Evolutionary conservation across 2,113 vertebrate genomes (phyloP).

Genomic region (Nyctibius bracteatus): DNA sequence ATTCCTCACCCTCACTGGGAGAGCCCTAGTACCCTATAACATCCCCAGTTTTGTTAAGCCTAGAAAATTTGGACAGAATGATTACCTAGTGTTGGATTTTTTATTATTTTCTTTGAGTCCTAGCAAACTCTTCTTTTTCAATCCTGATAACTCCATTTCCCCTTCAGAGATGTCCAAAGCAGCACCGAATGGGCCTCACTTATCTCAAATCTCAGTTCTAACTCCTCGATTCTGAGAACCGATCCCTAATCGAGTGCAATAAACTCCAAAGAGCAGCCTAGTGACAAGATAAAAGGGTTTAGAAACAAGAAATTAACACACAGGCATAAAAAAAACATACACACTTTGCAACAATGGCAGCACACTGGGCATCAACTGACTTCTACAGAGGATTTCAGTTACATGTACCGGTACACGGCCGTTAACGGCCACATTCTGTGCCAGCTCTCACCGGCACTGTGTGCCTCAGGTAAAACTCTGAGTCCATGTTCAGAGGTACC

Average conservation of each 20-base stretch:
- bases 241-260: constrained; percentile 67
- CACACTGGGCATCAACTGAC: neutral
- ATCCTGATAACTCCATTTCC: constrained; percentile 70
- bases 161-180: constrained; percentile 63
- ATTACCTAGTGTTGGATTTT: constrained; percentile 70
- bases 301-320: constrained; percentile 43
- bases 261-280: constrained; percentile 67
- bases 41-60: constrained; percentile 28
- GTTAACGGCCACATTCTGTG: accelerated
- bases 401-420: accelerated
- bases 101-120: constrained; percentile 72
- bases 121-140: constrained; percentile 76
- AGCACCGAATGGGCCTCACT: constrained; percentile 55
- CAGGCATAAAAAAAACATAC: constrained; percentile 30
- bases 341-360: neutral
- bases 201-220: constrained; percentile 71
- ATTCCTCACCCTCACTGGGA: neutral
- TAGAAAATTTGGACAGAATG: constrained; percentile 51
- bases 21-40: neutral
- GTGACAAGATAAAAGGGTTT: constrained; percentile 66
- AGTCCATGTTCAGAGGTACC: neutral
- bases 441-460: accelerated
- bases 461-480: neutral
- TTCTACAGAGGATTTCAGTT: neutral
- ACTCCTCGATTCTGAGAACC: constrained; percentile 55